Evolutionary conservation across 2,113 vertebrate species (phyloP).

Genomic region (Vulpes vulpes): DNA sequence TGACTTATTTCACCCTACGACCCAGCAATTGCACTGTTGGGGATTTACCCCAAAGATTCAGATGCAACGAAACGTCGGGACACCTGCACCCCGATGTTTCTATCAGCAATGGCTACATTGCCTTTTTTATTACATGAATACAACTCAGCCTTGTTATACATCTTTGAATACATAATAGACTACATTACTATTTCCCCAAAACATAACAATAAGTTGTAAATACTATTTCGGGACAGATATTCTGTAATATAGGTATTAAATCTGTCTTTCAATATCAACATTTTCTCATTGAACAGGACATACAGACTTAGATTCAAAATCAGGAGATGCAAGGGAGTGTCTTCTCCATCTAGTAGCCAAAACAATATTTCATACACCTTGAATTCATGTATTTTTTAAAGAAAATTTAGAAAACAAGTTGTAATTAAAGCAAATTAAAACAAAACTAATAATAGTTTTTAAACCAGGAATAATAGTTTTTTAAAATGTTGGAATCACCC

Average conservation of each 20-base stretch:
- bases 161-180: background rate
- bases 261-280: background rate
- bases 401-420: background rate
- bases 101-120: too few relatives aligned
- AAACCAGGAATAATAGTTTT: background rate
- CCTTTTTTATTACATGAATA: background rate
- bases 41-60: too few relatives aligned
- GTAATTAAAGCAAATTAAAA: background rate
- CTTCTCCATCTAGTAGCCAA: background rate
- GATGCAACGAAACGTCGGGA: too few relatives aligned
- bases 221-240: background rate
- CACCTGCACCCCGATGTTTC: too few relatives aligned
- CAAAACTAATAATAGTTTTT: background rate
- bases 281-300: background rate
- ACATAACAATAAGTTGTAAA: background rate
- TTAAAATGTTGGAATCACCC: too few relatives aligned
- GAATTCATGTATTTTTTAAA: background rate
- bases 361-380: background rate
- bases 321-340: background rate
- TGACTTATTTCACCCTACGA: too few relatives aligned
- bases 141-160: background rate
- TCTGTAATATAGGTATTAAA: background rate
- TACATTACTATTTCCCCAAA: background rate
- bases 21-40: too few relatives aligned
- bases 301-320: background rate